A percentile compares a stretch with the other conserved stretches of the same genome.
Conservation (phyloP, 2,888 invertebrate species). For the Sicus ferrugineus region DNA sequence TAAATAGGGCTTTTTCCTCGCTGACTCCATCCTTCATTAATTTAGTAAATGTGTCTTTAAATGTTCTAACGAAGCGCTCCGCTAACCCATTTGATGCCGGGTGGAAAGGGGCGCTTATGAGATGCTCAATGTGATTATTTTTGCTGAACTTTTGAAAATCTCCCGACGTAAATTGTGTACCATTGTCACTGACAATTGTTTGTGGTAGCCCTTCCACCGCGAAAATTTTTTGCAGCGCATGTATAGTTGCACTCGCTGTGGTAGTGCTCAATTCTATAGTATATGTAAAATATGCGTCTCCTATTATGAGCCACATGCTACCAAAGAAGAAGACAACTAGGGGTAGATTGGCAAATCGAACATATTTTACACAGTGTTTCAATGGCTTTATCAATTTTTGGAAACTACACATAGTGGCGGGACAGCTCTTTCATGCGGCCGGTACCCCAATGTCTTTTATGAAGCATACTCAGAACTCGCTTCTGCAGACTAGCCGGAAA, state of each 20-base stretch:
- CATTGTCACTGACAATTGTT: constrained; percentile 47
- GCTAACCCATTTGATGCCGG: constrained; percentile 46
- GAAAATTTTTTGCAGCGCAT: constrained; percentile 41
- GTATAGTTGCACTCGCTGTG: constrained; percentile 44
- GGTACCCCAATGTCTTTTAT: constrained; percentile 36
- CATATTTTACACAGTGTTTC: constrained; percentile 17
- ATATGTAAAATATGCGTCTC: constrained; percentile 36
- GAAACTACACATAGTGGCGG: constrained; percentile 32
- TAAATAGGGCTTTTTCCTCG: constrained; percentile 26
- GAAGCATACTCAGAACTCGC: constrained; percentile 31
- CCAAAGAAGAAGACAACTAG: constrained; percentile 28
- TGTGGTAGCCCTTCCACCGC: constrained; percentile 45
- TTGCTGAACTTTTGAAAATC: constrained; percentile 42
- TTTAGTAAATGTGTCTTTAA: constrained; percentile 36
- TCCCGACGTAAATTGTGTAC: constrained; percentile 40
- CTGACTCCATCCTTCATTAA: constrained; percentile 24
- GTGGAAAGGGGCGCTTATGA: constrained; percentile 46
- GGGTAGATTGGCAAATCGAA: constrained; percentile 11
- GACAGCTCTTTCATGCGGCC: constrained; percentile 31
- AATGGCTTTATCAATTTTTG: constrained; percentile 25
- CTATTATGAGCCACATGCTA: constrained; percentile 37
- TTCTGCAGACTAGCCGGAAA: constrained; percentile 9
- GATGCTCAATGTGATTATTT: constrained; percentile 44
- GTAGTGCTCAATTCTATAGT: constrained; percentile 34
- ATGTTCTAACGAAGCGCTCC: constrained; percentile 42